Percentiles rank a stretch among this genome's conserved stretches.
These are phyloP conservation scores for Branchinecta sandiegonensis DNA, from an alignment of 2,888 invertebrate genomes.

Conservation along the genomic window DNA sequence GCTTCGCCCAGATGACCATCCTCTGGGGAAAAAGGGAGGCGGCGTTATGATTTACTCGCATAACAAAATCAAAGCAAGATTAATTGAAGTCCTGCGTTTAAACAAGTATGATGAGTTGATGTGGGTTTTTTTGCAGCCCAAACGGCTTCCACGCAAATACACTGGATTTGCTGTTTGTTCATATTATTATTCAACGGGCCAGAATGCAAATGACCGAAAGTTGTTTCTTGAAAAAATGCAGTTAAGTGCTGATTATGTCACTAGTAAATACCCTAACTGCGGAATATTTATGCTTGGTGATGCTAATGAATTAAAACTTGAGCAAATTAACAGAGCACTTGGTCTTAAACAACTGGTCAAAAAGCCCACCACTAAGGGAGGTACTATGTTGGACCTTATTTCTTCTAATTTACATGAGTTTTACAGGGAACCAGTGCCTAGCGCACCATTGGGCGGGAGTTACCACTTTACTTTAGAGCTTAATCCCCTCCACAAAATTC, in stretches of 20 bases:
- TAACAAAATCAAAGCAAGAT: neutral
- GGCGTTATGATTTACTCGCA: neutral
- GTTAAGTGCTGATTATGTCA: neutral
- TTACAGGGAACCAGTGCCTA: neutral
- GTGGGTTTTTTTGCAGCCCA: constrained; percentile 5
- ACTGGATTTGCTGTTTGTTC: neutral
- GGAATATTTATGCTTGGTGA: constrained; percentile 6
- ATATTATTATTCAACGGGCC: neutral
- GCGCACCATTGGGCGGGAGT: too few relatives aligned
- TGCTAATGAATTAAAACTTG: neutral
- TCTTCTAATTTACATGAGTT: constrained; percentile 1
- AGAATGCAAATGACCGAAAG: constrained; percentile 3
- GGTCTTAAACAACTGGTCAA: neutral
- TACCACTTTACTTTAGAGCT: constrained; percentile 9
- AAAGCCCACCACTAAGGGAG: neutral
- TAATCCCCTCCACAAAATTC: constrained; percentile 3
- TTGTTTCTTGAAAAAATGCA: constrained; percentile 6
- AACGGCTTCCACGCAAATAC: neutral
- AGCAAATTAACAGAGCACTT: constrained; percentile 1
- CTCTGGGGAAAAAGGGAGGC: constrained; percentile 1
- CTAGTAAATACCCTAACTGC: constrained; percentile 9
- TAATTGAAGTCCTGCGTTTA: neutral
- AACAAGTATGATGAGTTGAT: constrained; percentile 7
- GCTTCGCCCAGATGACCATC: constrained; percentile 9
- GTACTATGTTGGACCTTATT: neutral